Base-by-base conservation (phyloP, 2,113 vertebrate species). In the Sylvia atricapilla region DNA sequence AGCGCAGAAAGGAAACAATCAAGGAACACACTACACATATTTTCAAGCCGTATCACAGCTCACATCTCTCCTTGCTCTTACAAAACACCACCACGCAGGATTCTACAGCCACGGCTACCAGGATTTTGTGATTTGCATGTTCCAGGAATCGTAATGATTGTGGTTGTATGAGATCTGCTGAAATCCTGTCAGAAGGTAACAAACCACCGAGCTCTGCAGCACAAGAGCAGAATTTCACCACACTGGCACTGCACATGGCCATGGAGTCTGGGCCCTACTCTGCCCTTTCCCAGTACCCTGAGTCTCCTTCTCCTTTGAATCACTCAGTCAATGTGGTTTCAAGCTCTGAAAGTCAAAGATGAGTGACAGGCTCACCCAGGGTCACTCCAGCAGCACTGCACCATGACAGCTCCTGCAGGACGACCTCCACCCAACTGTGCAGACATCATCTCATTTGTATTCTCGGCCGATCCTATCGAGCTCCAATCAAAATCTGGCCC, bases 361-460 rank as follows among this genome's bases (percentile, higher is more conserved):
- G 84, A 97, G 85, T 0, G 47, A 31, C 24, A 64, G 68, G 49
- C 56, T 92, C 69, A 64, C 6, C 14, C 11, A 60, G 70, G n/a
- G 92, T 88, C 82, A 87, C 75, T 60, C 60, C 35, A 90, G 37
- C 80, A 89, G 79, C 87, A 84, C 58, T 1, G 72, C 43, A 87
- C 73, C 77, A 28, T 12, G 53, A 89, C 73, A 87, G 35, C 68
- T 76, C 66, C 62, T 78, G 41, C 91, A 96, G 77, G 83, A 89
- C 4, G 0, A 96, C 93, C 94, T 94, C 93, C 93, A 95, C 90
- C 93, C 93, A 95, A 31, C 68, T 75, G 53, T 70, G 44, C 28
- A 96, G 95, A 96, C 92, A 96, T 96, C 93, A 96, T 94, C 92
- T 97, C 92, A 95, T 93, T 95, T 94, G 60, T 60, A 49, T 49